A percentile compares a stretch with the other conserved stretches of the same genome.
Conservation (phyloP, 1,140 invertebrate genomes). For the Helicorthomorpha holstii region DNA sequence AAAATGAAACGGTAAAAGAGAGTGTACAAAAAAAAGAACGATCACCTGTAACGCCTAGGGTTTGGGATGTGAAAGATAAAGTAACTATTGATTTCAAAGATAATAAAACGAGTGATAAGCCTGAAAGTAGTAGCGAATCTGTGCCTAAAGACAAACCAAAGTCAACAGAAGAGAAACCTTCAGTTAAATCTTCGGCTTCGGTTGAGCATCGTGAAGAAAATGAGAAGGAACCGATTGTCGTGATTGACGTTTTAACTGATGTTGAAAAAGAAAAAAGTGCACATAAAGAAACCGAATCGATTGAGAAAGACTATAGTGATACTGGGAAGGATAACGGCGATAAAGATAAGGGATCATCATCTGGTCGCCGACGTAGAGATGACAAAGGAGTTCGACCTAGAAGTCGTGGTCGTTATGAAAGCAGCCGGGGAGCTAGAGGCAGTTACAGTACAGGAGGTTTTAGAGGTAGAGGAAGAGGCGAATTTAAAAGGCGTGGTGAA, state of each 20-base stretch:
- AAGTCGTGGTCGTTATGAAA: constrained; percentile 16
- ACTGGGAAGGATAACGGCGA: not conserved
- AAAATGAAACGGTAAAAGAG: no score
- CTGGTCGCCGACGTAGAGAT: constrained; percentile 14
- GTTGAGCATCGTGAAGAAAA: not conserved
- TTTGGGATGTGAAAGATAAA: no score
- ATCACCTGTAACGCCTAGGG: no score
- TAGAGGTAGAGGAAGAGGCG: constrained; percentile 11
- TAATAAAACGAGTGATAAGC: not conserved
- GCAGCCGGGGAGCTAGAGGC: constrained; percentile 8
- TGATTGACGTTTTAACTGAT: constrained; percentile 1
- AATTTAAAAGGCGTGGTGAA: constrained; percentile 11
- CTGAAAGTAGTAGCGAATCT: not conserved
- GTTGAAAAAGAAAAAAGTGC: constrained; percentile 8
- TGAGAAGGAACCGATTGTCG: not conserved
- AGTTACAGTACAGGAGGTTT: not conserved
- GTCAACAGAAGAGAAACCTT: no score
- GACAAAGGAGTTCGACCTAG: constrained; percentile 18
- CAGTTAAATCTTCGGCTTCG: no score
- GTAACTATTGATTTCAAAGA: no score
- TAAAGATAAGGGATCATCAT: constrained; percentile 12
- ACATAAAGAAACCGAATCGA: not conserved
- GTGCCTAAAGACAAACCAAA: no score
- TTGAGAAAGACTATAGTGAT: constrained; percentile 10
- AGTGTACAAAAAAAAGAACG: no score